A percentile compares a stretch with the other conserved stretches of the same genome.
Conservation (phyloP, 1,140 invertebrate species). For the Drosophila gunungcola region DNA sequence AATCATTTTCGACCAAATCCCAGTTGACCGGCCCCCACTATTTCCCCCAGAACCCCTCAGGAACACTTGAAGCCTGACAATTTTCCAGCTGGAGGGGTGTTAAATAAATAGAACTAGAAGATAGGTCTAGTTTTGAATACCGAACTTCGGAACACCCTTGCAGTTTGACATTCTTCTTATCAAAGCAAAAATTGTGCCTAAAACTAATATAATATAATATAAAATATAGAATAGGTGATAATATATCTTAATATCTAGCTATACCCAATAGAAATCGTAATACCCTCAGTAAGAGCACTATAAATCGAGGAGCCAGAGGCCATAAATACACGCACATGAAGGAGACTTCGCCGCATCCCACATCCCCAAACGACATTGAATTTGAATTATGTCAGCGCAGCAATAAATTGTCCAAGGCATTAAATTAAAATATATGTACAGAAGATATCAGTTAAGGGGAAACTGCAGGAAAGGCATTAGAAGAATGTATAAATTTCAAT, state of each 20-base stretch:
- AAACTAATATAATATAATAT: not conserved
- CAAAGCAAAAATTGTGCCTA: not conserved
- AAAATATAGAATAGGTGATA: no score
- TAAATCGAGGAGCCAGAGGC: slow-evolving; percentile 22
- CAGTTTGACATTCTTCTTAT: not conserved
- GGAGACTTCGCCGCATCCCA: slow-evolving; percentile 32
- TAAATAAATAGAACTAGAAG: not conserved
- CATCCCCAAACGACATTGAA: slow-evolving; percentile 61
- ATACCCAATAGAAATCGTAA: no score
- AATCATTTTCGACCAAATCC: slow-evolving; percentile 62
- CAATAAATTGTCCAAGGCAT: slow-evolving; percentile 71
- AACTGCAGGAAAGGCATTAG: slow-evolving; percentile 2
- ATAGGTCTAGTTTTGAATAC: not conserved
- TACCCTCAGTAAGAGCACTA: not conserved
- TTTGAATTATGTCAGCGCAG: slow-evolving; percentile 76
- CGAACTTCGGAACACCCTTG: not conserved
- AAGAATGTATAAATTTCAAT: not conserved
- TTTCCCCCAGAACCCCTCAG: slow-evolving; percentile 7
- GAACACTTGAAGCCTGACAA: slow-evolving; percentile 45
- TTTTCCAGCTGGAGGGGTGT: slow-evolving; percentile 11
- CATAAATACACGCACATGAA: slow-evolving; percentile 61
- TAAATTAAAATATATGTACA: slow-evolving; percentile 70
- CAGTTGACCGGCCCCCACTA: slow-evolving; percentile 34
- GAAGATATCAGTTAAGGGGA: slow-evolving; percentile 11
- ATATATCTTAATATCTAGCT: no score